phyloP scores from a whole-genome alignment of 2,888 invertebrate species.

The Acrobeloides nanus region DNA sequence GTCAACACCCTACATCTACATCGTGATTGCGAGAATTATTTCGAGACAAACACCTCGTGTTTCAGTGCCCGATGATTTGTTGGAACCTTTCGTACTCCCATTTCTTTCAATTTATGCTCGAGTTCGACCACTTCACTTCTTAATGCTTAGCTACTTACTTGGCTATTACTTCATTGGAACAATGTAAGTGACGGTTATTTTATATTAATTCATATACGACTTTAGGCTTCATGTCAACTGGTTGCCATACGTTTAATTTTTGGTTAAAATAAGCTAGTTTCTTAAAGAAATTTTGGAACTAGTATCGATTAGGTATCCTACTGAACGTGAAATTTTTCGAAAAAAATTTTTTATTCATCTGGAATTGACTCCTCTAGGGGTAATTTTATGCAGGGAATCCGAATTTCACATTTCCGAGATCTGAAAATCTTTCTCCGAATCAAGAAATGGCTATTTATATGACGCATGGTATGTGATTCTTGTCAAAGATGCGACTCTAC shows the following conservation, averaged over 20 bases:
- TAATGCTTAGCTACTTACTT: conserved; percentile 31
- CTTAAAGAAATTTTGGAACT: too few relatives aligned
- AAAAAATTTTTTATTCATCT: background rate
- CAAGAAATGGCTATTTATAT: too few relatives aligned
- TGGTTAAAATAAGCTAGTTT: conserved; percentile 1
- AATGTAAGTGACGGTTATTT: too few relatives aligned
- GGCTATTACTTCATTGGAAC: conserved; percentile 38
- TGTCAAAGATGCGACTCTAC: too few relatives aligned
- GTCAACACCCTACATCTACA: conserved; percentile 37
- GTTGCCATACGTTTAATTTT: conserved; percentile 37
- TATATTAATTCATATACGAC: too few relatives aligned
- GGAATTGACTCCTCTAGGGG: background rate
- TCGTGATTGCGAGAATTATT: conserved; percentile 33
- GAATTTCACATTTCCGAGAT: too few relatives aligned
- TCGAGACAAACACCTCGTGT: conserved; percentile 26
- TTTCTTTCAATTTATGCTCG: conserved; percentile 26
- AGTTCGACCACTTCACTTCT: conserved; percentile 22
- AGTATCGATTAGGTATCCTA: too few relatives aligned
- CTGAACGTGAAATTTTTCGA: too few relatives aligned
- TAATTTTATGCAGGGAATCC: too few relatives aligned
- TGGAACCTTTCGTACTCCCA: conserved; percentile 29
- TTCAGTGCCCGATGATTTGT: conserved; percentile 22
- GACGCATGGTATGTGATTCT: too few relatives aligned
- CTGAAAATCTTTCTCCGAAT: too few relatives aligned
- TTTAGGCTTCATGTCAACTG: conserved; percentile 43